Conservation (phyloP, 2,888 invertebrate genomes). For the Lamellibrachia columna region DNA sequence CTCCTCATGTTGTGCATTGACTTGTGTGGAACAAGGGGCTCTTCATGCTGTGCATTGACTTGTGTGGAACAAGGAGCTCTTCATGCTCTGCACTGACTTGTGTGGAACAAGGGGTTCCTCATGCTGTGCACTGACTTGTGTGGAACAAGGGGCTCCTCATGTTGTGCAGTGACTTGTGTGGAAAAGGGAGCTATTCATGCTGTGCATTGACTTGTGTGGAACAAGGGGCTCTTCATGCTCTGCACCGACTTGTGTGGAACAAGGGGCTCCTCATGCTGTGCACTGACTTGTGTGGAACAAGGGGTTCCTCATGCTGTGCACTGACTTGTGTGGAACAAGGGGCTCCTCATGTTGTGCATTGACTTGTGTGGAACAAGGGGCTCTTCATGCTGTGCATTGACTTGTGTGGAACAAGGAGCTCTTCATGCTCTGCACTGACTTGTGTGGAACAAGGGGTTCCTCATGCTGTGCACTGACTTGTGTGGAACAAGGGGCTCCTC, state of each 20-base stretch:
- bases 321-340: neutral
- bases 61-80: neutral
- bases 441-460: too few relatives aligned
- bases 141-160: too few relatives aligned
- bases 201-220: neutral
- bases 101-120: neutral
- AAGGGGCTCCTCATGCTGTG: too few relatives aligned
- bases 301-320: neutral
- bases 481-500: neutral
- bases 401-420: too few relatives aligned
- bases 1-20: too few relatives aligned
- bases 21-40: neutral
- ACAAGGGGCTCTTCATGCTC: neutral
- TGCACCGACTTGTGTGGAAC: neutral
- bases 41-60: neutral
- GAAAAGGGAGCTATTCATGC: neutral
- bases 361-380: neutral
- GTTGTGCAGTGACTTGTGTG: neutral
- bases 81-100: neutral
- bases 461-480: neutral
- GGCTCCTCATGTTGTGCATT: neutral
- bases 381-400: too few relatives aligned
- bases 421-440: too few relatives aligned
- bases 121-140: neutral
- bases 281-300: too few relatives aligned